These are phyloP conservation scores for Eulemur rufifrons DNA, from an alignment of 2,113 vertebrate species.

Conservation along the genomic window DNA sequence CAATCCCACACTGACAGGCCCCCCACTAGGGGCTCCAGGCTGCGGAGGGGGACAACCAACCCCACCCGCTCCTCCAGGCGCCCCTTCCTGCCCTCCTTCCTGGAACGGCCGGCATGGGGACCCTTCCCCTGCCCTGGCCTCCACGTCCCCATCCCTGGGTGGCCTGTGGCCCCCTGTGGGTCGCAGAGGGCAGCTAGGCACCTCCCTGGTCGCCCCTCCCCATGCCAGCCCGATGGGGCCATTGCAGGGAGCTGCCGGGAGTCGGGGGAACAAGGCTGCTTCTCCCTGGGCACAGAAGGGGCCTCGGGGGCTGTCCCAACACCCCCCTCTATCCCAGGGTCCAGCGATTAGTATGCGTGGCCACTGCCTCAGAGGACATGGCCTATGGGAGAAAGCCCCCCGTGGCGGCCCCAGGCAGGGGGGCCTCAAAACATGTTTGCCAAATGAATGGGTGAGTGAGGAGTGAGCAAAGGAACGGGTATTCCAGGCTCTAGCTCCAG, in stretches of 20 bases:
- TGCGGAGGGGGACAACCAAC: background rate
- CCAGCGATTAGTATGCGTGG: accelerated
- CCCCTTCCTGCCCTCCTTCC: background rate
- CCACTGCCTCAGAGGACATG: accelerated
- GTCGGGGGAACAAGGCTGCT: background rate
- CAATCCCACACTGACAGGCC: constrained; percentile 52
- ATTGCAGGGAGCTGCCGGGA: background rate
- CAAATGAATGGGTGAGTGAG: background rate
- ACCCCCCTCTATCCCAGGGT: background rate
- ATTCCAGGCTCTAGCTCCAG: background rate
- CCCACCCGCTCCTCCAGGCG: background rate
- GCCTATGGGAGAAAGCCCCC: background rate
- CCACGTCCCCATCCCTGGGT: background rate
- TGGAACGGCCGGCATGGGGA: accelerated
- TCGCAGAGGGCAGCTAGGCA: background rate
- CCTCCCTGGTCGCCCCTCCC: background rate
- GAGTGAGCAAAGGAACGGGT: accelerated
- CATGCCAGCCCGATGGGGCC: too few relatives aligned
- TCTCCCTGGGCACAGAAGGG: too few relatives aligned
- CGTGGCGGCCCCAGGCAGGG: background rate
- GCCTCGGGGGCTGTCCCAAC: background rate
- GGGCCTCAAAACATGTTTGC: background rate
- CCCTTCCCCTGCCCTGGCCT: background rate
- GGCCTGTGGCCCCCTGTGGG: background rate
- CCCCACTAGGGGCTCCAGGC: background rate